These are phyloP conservation scores for Percopsis omiscomaycus DNA, from an alignment of 2,797 vertebrate species.

Conservation along the genomic window DNA sequence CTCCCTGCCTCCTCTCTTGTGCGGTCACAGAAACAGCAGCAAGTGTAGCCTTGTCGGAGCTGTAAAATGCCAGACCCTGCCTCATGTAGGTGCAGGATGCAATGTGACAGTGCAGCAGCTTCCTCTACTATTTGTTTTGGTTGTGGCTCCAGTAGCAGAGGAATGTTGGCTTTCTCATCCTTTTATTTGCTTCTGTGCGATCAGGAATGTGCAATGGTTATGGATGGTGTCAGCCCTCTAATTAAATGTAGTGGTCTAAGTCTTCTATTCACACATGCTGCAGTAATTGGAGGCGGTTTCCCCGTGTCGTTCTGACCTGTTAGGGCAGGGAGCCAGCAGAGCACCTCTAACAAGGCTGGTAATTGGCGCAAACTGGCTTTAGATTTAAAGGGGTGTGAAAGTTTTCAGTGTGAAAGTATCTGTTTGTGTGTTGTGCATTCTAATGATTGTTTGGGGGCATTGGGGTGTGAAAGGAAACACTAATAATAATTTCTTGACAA, in stretches of 20 bases:
- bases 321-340: slow-evolving; percentile 10
- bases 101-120: not conserved
- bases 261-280: slow-evolving; percentile 19
- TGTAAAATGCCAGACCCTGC: slow-evolving; percentile 5
- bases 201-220: too few species aligned
- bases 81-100: not conserved
- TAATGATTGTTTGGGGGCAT: not conserved
- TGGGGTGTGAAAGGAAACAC: slow-evolving; percentile 19
- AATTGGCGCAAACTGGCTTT: slow-evolving; percentile 14
- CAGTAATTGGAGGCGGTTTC: slow-evolving; percentile 45
- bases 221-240: too few species aligned
- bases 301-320: slow-evolving; percentile 18
- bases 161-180: slow-evolving; percentile 9
- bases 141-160: not conserved
- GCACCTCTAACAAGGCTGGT: slow-evolving; percentile 26
- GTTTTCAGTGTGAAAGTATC: not conserved
- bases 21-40: slow-evolving; percentile 10
- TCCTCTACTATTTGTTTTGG: not conserved
- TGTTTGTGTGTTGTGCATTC: slow-evolving; percentile 1
- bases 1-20: slow-evolving; percentile 3
- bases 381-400: slow-evolving; percentile 3
- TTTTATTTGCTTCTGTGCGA: not conserved
- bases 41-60: slow-evolving; percentile 5
- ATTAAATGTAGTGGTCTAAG: not conserved
- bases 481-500: slow-evolving; percentile 3